Evolutionary conservation across 2,888 invertebrate species (phyloP).

Genomic region (Caenorhabditis doughertyi): DNA sequence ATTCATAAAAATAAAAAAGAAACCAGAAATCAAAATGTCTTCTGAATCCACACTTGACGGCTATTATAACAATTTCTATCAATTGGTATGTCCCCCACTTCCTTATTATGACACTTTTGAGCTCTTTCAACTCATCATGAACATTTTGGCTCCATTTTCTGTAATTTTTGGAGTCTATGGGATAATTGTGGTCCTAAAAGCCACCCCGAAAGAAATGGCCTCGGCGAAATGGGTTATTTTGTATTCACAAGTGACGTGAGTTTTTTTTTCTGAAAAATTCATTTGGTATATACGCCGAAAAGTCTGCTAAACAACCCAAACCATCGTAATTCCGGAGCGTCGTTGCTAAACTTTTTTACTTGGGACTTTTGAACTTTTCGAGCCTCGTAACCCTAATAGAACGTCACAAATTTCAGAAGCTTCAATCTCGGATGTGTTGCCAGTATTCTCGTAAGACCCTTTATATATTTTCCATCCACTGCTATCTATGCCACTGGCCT

Average conservation of each 20-base stretch:
- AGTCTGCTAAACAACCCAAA: too few species aligned
- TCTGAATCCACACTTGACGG: not conserved
- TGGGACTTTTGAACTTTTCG: too few species aligned
- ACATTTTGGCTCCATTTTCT: constrained; percentile 5
- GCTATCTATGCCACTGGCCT: not conserved
- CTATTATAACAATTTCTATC: not conserved
- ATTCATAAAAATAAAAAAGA: too few species aligned
- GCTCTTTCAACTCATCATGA: not conserved
- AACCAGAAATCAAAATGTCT: too few species aligned
- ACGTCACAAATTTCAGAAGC: not conserved
- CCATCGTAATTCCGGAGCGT: too few species aligned
- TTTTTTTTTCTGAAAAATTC: too few species aligned
- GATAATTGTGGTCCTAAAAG: not conserved
- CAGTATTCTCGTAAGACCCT: not conserved
- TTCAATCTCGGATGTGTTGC: not conserved
- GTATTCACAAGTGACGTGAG: constrained; percentile 10
- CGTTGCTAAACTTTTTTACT: too few species aligned
- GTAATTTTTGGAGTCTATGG: constrained; percentile 2
- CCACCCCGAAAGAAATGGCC: constrained; percentile 1
- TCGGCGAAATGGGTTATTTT: not conserved
- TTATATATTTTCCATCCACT: too few species aligned
- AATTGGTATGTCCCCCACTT: not conserved
- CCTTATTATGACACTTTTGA: not conserved
- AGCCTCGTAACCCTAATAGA: not conserved
- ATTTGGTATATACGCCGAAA: too few species aligned